Base-by-base conservation (phyloP, 1,140 invertebrate genomes). In the Camponotus floridanus region DNA sequence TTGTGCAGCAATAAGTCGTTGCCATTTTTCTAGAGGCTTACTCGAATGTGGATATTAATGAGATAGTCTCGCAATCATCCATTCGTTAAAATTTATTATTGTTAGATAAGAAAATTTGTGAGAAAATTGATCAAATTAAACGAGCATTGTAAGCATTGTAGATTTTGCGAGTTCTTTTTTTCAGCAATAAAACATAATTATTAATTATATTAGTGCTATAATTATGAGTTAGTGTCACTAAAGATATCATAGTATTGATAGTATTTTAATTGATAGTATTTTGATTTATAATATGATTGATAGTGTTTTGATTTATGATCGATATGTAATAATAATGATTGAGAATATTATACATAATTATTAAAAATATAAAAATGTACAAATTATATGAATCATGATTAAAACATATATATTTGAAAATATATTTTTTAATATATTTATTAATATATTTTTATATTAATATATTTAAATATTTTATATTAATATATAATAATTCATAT, bases 71-170 rank as follows among this genome's bases (percentile, higher is more conserved):
- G 57, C 31, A 31, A 18, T n/a, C 45, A 33, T 21, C 65, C 3
- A 70, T 80, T 80, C 64, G 51, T 51, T 42, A 31, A 70, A 9
- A 70, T 55, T 18, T 3, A 21, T n/a, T 15, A 21, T 51, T 57
- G 36, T 68, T 57, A 68, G 33, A 42, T 36, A 6, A 9, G 42
- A n/a, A 65, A 57, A 70, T 26, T 70, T 15, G 45, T 31, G 48
- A 59, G 36, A 48, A 57, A 80, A 39, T 57, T 80, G 42, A 21
- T 33, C 62, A 36, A 67, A 31, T 79, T 51, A 65, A 65, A 57
- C 62, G 7, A 67, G 33, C 45, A 31, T 13, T 26, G 57, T n/a
- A 8, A 11, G 7, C 18, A 2, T n/a, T 42, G 18, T 68, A 45
- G 1, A 79, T 79, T 79, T 36, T 48, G 18, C 42, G 13, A 45